Evolutionary conservation across 1,140 invertebrate species (phyloP).

Genomic region (Helicoverpa armigera): DNA sequence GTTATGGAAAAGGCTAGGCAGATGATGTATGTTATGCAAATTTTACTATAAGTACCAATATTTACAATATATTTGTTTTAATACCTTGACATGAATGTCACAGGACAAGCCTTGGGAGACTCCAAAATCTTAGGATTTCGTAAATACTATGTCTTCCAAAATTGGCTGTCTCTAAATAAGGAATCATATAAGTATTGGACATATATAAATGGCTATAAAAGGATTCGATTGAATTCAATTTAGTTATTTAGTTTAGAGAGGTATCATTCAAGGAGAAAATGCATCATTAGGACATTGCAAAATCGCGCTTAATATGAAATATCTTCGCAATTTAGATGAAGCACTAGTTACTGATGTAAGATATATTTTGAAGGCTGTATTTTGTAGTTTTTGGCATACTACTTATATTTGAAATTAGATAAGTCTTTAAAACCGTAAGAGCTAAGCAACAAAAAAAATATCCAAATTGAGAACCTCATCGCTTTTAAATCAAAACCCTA

Average conservation of each 20-base stretch:
- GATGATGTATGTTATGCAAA: no score
- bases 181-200: background rate
- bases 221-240: background rate
- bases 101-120: conserved; percentile 5
- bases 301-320: background rate
- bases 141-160: background rate
- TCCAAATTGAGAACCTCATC: no score
- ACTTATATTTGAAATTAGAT: no score
- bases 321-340: no score
- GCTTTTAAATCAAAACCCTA: no score
- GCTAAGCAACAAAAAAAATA: no score
- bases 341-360: no score
- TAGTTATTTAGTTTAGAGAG: background rate
- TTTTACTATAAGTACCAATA: no score
- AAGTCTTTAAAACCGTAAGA: no score
- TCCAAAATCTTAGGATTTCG: background rate
- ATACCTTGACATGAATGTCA: background rate
- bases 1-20: no score
- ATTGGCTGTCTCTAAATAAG: background rate
- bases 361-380: no score
- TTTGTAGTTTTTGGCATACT: no score
- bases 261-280: background rate
- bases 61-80: background rate
- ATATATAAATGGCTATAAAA: background rate
- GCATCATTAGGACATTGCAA: background rate